Base-by-base conservation (phyloP, 2,888 invertebrate genomes). In the Raillietiella orientalis region DNA sequence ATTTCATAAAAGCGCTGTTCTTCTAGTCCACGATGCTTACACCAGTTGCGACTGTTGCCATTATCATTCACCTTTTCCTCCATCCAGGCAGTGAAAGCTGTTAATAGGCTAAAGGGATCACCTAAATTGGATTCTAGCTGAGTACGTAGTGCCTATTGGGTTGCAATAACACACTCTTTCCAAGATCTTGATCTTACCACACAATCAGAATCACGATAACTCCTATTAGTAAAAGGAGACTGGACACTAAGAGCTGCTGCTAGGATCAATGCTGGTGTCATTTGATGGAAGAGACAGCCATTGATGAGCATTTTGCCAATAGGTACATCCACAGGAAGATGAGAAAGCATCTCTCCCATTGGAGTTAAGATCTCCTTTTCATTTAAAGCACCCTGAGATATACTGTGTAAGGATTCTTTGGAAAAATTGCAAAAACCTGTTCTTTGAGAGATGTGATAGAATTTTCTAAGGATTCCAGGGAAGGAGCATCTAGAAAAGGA, bases 1-100 rank as follows among this genome's bases (percentile, higher is more conserved):
- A 84, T 69, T 48, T 96, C 96, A 41, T 90, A 96, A 39, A 96
- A 67, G 13, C 96, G 52, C 45, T 96, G 90, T 42, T 96, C 93
- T 46, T 96, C 93, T 5, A 96, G 53, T 0, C 84, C 87, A 29
- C 82, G 53, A 29, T 70, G 57, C 33, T 60, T 60, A 36, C 87
- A 79, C 93, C 96, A 96, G 30, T 62, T 60, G 23, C 64, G 55
- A 0, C 63, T 59, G 9, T 17, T 16, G 2, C 31, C 32, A 4
- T 27, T 17, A 16, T 23, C 9, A 25, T 34, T 34, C 16, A 30
- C 25, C 15, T 26, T 21, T 24, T 11, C 22, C 13, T 9, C 22
- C 22, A 90, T 45, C 90, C 90, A 90, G 34, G 74, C 69, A 40
- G 70, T 65, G 47, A 70, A 82, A 15, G 70, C 58, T 36, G 72